These are phyloP conservation scores for Acridotheres tristis DNA, from an alignment of 2,797 vertebrate species.

Conservation along the genomic window DNA sequence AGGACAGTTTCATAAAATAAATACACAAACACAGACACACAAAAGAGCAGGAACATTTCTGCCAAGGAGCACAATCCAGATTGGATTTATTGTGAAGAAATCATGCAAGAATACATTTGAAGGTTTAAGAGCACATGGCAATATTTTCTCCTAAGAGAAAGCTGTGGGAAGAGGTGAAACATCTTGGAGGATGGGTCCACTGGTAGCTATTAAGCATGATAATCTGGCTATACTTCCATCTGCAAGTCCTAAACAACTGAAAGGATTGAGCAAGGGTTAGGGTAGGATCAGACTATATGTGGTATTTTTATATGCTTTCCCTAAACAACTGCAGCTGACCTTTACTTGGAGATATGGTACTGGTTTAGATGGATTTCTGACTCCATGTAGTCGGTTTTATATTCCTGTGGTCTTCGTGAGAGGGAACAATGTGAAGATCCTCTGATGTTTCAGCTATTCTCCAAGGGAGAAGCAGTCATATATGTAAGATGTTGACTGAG, in stretches of 20 bases:
- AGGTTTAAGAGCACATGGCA: not conserved
- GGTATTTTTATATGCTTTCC: not conserved
- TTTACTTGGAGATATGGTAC: not conserved
- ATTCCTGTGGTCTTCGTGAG: not conserved
- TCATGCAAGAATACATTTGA: not conserved
- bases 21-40: not conserved
- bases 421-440: not conserved
- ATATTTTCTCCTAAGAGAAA: not conserved
- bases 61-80: not conserved
- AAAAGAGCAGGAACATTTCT: not conserved
- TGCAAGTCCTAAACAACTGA: not conserved
- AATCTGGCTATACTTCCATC: not conserved
- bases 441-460: not conserved
- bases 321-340: not conserved
- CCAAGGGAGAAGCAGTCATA: not conserved
- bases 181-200: not conserved
- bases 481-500: not conserved
- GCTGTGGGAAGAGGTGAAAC: constrained; percentile 1
- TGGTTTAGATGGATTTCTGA: not conserved
- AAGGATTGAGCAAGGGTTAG: not conserved
- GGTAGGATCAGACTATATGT: not conserved
- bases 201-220: constrained; percentile 3
- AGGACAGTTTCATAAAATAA: not conserved
- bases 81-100: constrained; percentile 11
- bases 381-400: not conserved